phyloP scores from a whole-genome alignment of 2,888 invertebrate genomes.

The Andrena bicolor region DNA sequence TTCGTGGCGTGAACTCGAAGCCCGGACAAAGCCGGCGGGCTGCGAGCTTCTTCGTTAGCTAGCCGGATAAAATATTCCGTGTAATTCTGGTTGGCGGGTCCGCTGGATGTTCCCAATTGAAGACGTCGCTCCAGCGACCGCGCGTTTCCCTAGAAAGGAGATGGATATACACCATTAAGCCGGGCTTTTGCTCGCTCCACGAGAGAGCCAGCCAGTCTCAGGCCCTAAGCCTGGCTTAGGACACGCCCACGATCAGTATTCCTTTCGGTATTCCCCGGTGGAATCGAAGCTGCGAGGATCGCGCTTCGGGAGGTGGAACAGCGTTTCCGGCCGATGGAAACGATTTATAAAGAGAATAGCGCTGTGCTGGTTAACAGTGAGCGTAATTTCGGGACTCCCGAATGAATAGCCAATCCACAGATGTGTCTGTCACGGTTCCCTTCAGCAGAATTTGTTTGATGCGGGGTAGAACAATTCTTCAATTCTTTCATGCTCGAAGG shows the following conservation, averaged over 20 bases:
- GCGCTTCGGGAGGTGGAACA: neutral
- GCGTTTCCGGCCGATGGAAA: neutral
- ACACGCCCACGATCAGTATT: conserved; percentile 31
- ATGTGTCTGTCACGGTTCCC: neutral
- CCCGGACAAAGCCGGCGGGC: neutral
- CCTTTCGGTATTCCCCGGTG: conserved; percentile 1
- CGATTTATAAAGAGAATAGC: neutral
- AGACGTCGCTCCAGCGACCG: neutral
- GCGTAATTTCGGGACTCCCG: conserved; percentile 2
- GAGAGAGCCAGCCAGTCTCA: conserved; percentile 2
- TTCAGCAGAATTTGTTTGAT: neutral
- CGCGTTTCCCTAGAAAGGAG: conserved; percentile 9
- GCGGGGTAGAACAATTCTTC: neutral
- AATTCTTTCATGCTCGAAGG: neutral
- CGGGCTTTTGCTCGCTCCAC: conserved; percentile 26
- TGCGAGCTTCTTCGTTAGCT: neutral
- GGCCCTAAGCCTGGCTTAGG: conserved; percentile 34
- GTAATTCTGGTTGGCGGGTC: neutral
- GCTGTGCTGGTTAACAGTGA: neutral
- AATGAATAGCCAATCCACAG: neutral
- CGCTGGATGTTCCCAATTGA: neutral
- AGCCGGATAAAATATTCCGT: conserved; percentile 8
- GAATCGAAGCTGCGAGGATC: neutral
- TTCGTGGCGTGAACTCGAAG: neutral
- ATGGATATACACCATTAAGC: conserved; percentile 24